Evolutionary conservation across 2,113 vertebrate genomes (phyloP).

Genomic region (Saccopteryx leptura): DNA sequence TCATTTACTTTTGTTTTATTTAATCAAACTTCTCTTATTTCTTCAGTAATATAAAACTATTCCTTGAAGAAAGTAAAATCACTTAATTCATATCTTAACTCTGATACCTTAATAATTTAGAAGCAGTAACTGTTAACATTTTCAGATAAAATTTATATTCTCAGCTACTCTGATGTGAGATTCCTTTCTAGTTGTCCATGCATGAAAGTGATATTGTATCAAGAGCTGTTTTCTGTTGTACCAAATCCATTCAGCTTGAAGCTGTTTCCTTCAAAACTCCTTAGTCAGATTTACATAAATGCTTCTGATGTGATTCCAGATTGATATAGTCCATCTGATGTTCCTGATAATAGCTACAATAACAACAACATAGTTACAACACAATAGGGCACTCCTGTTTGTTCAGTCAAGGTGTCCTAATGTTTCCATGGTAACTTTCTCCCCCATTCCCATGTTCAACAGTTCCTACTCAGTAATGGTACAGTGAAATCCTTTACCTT

Average conservation of each 20-base stretch:
- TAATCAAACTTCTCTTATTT: slow-evolving; percentile 10
- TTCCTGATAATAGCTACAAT: neutral
- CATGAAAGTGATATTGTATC: neutral
- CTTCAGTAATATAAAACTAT: neutral
- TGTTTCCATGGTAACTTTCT: slow-evolving; percentile 50
- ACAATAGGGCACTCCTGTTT: slow-evolving; percentile 22
- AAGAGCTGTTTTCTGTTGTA: slow-evolving; percentile 5
- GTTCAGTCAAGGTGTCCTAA: neutral
- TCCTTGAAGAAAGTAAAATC: slow-evolving; percentile 30
- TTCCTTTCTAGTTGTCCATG: neutral
- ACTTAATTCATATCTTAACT: neutral
- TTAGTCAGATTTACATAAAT: slow-evolving; percentile 9
- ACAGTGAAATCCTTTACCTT: neutral
- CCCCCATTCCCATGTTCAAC: neutral
- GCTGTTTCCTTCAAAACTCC: slow-evolving; percentile 34
- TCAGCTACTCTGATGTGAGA: neutral
- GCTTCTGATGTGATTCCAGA: neutral
- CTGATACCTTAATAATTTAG: neutral
- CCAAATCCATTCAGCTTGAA: slow-evolving; percentile 47
- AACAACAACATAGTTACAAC: slow-evolving; percentile 8
- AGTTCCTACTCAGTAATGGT: neutral
- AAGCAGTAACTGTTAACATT: slow-evolving; percentile 3
- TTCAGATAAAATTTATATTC: slow-evolving; percentile 23
- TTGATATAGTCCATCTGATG: neutral
- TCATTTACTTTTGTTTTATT: neutral